phyloP scores from a whole-genome alignment of 2,797 vertebrate genomes.

The Phalanger gymnotis region DNA sequence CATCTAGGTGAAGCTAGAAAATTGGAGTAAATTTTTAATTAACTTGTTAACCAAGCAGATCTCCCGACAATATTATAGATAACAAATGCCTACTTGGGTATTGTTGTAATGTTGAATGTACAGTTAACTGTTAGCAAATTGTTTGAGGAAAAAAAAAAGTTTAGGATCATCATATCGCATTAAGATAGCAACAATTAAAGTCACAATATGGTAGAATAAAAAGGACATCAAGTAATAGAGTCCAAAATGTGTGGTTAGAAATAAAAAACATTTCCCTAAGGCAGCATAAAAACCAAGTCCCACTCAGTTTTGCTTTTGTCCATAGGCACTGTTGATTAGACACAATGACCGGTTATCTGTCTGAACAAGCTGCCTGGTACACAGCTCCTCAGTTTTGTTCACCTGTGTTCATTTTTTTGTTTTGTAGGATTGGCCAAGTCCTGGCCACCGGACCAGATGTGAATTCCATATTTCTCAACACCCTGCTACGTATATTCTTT shows the following conservation, averaged over 20 bases:
- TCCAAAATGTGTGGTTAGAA: not conserved
- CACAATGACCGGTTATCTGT: not conserved
- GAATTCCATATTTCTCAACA: not conserved
- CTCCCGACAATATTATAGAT: not conserved
- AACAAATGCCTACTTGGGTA: not conserved
- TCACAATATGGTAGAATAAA: not conserved
- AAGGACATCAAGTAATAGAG: not conserved
- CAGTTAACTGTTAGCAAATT: not conserved
- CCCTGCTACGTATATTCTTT: not conserved
- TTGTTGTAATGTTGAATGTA: not conserved
- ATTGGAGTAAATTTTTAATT: not conserved
- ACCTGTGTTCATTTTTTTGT: not conserved
- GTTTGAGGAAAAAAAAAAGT: not conserved
- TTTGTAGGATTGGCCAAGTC: not conserved
- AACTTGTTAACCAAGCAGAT: not conserved
- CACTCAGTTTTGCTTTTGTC: not conserved
- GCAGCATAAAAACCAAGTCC: not conserved
- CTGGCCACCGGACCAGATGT: not conserved
- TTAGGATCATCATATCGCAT: not conserved
- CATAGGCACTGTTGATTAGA: not conserved
- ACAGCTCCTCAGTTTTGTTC: not conserved
- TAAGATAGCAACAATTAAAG: not conserved
- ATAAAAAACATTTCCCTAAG: not conserved
- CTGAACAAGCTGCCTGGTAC: not conserved
- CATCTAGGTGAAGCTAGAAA: constrained; percentile 69